Percentiles rank a stretch among this genome's conserved stretches.
These are phyloP conservation scores for Lineus longissimus DNA, from an alignment of 1,140 invertebrate genomes.

Conservation along the genomic window DNA sequence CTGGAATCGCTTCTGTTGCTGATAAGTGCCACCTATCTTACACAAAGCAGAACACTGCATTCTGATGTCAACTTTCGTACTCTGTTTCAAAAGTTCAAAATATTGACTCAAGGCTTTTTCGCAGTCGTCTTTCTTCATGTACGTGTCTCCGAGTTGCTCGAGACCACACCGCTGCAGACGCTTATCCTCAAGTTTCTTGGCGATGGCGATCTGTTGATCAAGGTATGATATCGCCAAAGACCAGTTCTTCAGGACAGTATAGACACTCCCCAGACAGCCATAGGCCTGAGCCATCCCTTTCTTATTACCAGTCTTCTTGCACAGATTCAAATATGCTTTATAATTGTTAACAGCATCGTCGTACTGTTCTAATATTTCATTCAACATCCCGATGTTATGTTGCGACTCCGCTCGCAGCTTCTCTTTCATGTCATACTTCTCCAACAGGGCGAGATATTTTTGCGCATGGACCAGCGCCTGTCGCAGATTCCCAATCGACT, in stretches of 20 bases:
- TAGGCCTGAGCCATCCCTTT: constrained; percentile 43
- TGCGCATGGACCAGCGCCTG: constrained; percentile 38
- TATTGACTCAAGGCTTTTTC: constrained; percentile 31
- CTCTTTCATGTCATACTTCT: constrained; percentile 26
- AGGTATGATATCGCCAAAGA: constrained; percentile 37
- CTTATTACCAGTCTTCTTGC: constrained; percentile 31
- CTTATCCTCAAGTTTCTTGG: constrained; percentile 27
- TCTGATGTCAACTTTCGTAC: constrained; percentile 24
- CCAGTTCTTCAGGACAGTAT: constrained; percentile 40
- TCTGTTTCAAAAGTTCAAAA: constrained; percentile 28
- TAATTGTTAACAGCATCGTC: constrained; percentile 37
- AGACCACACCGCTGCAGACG: constrained; percentile 32
- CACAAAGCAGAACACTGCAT: constrained; percentile 31
- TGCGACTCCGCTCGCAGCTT: constrained; percentile 35
- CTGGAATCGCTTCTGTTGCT: constrained; percentile 29
- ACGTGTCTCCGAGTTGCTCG: constrained; percentile 44
- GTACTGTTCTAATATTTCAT: constrained; percentile 44
- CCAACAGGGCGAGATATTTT: constrained; percentile 31
- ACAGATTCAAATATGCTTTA: constrained; percentile 31
- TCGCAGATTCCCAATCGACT: constrained; percentile 41
- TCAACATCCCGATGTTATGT: constrained; percentile 44
- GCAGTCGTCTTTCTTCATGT: constrained; percentile 36
- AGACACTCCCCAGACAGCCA: constrained; percentile 42
- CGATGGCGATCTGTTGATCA: constrained; percentile 40
- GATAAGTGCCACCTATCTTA: constrained; percentile 40